Evolutionary conservation across 2,888 invertebrate genomes (phyloP).

Genomic region (Cerastoderma edule): DNA sequence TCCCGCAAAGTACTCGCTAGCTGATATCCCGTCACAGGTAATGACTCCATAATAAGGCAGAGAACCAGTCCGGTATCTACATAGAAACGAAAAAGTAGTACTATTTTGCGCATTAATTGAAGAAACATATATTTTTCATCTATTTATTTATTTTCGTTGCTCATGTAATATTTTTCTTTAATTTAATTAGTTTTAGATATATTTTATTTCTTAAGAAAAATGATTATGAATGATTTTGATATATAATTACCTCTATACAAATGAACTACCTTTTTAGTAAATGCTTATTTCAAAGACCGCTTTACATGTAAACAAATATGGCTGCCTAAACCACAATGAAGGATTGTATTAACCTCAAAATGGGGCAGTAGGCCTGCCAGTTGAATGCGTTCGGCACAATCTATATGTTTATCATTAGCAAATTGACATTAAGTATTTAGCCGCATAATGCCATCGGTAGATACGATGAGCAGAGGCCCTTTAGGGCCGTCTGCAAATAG

Average conservation of each 20-base stretch:
- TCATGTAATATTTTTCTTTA: too few relatives aligned
- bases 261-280: conserved; percentile 9
- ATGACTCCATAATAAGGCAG: too few relatives aligned
- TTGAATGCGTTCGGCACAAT: not conserved
- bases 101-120: too few relatives aligned
- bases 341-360: not conserved
- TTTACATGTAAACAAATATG: conserved; percentile 51
- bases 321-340: conserved; percentile 22
- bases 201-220: too few relatives aligned
- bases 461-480: conserved; percentile 64
- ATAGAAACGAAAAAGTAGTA: too few relatives aligned
- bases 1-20: too few relatives aligned
- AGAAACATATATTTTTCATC: too few relatives aligned
- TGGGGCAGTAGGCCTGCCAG: not conserved
- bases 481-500: conserved; percentile 45
- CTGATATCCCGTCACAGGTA: too few relatives aligned
- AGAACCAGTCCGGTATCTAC: too few relatives aligned
- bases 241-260: not conserved
- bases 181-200: too few relatives aligned
- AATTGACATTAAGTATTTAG: not conserved
- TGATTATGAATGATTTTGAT: too few relatives aligned
- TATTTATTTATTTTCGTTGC: too few relatives aligned
- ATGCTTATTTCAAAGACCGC: not conserved
- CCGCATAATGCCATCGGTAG: conserved; percentile 65
- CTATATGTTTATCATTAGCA: not conserved